phyloP scores from a whole-genome alignment of 2,797 vertebrate genomes.

The Cygnus olor region DNA sequence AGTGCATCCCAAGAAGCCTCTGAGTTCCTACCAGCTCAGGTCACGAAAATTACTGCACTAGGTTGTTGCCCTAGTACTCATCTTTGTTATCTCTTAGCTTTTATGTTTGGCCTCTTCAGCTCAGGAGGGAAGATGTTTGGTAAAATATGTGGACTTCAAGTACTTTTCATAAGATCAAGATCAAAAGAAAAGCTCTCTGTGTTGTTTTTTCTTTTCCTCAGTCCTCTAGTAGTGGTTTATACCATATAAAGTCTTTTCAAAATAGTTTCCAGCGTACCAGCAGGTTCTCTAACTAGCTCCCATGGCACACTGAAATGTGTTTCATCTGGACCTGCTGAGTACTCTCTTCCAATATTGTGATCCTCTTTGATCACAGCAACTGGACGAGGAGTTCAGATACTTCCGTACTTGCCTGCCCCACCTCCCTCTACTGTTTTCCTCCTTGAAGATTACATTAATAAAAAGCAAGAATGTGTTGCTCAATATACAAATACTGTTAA shows the following conservation, averaged over 20 bases:
- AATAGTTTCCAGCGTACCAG: slow-evolving; percentile 6
- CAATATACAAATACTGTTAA: neutral
- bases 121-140: neutral
- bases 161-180: neutral
- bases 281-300: slow-evolving; percentile 24
- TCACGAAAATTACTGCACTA: neutral
- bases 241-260: neutral
- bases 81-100: neutral
- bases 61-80: neutral
- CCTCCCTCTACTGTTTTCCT: neutral
- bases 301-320: neutral
- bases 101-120: neutral
- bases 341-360: slow-evolving; percentile 26
- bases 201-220: too few species aligned
- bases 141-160: neutral
- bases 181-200: neutral
- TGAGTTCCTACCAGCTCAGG: neutral
- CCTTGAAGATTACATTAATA: slow-evolving; percentile 28
- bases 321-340: slow-evolving; percentile 47
- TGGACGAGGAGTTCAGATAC: neutral
- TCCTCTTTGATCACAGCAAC: slow-evolving; percentile 48
- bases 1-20: neutral
- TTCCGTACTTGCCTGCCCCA: neutral
- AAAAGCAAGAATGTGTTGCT: slow-evolving; percentile 15
- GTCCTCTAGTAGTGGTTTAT: neutral